Evolutionary conservation across 2,888 invertebrate genomes (phyloP).

Genomic region (Chrysina gloriosa): DNA sequence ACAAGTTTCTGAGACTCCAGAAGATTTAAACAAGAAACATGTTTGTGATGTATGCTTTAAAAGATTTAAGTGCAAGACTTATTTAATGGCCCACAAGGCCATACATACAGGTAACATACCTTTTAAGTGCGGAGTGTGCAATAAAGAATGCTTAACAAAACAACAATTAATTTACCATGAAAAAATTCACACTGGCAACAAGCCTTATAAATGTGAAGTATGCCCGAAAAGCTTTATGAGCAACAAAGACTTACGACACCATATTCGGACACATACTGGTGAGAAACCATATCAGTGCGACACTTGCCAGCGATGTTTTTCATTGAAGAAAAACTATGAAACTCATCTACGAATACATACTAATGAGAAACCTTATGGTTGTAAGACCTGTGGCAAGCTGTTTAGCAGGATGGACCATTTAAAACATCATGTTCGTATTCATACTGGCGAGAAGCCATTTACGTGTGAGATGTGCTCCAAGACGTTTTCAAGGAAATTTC

Average conservation of each 20-base stretch:
- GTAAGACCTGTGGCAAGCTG: constrained; percentile 40
- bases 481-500: constrained; percentile 51
- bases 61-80: constrained; percentile 40
- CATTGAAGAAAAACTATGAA: constrained; percentile 41
- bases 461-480: constrained; percentile 52
- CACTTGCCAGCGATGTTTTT: constrained; percentile 35
- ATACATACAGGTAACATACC: constrained; percentile 39
- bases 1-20: constrained; percentile 12
- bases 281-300: constrained; percentile 38
- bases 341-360: constrained; percentile 41
- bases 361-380: constrained; percentile 40
- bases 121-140: constrained; percentile 34
- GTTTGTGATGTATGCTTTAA: constrained; percentile 38
- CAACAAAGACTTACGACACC: constrained; percentile 35
- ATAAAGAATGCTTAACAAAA: constrained; percentile 37
- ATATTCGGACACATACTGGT: constrained; percentile 39
- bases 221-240: constrained; percentile 43
- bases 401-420: constrained; percentile 41
- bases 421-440: constrained; percentile 37
- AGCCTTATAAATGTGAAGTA: constrained; percentile 33
- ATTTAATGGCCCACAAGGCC: constrained; percentile 30
- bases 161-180: constrained; percentile 41
- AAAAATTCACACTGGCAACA: constrained; percentile 40
- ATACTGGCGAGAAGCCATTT: constrained; percentile 43
- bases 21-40: constrained; percentile 38